Evolutionary conservation across 2,113 vertebrate species (phyloP).

Genomic region (Oplegnathus fasciatus): DNA sequence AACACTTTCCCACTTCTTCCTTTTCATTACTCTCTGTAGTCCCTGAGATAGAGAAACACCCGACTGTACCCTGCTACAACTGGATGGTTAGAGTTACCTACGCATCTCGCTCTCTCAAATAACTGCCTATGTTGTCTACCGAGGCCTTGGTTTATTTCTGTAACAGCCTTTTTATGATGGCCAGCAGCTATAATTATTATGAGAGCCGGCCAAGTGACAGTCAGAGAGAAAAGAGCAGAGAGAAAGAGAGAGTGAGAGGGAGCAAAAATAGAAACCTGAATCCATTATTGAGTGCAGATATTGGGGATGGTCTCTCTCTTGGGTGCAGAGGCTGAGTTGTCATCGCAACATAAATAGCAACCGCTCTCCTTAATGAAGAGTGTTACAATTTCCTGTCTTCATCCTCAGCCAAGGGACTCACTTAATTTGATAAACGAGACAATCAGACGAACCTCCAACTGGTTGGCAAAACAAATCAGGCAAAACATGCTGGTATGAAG

Average conservation of each 20-base stretch:
- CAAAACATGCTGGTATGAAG: conserved; percentile 19
- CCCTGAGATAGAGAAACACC: conserved; percentile 12
- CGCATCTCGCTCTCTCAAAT: conserved; percentile 55
- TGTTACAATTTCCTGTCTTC: conserved; percentile 64
- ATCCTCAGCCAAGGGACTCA: conserved; percentile 38
- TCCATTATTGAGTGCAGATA: conserved; percentile 81
- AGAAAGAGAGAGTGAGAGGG: conserved; percentile 35
- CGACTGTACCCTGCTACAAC: conserved; percentile 15
- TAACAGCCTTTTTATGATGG: conserved; percentile 65
- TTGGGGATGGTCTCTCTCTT: conserved; percentile 75
- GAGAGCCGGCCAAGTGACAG: conserved; percentile 60
- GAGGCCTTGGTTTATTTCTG: conserved; percentile 69
- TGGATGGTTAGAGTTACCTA: conserved; percentile 49
- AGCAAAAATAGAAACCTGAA: conserved; percentile 79
- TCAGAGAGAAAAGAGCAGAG: conserved; percentile 50
- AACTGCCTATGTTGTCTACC: conserved; percentile 38
- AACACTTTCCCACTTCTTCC: too few relatives aligned
- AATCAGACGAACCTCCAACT: not conserved
- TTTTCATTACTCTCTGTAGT: not conserved
- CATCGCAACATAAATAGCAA: conserved; percentile 75
- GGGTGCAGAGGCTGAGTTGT: conserved; percentile 73
- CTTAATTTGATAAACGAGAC: conserved; percentile 57
- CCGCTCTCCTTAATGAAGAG: conserved; percentile 65
- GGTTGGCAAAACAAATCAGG: conserved; percentile 48
- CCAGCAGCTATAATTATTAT: conserved; percentile 76